Evolutionary conservation across 2,113 vertebrate species (phyloP).

Genomic region (Acanthisitta chloris): DNA sequence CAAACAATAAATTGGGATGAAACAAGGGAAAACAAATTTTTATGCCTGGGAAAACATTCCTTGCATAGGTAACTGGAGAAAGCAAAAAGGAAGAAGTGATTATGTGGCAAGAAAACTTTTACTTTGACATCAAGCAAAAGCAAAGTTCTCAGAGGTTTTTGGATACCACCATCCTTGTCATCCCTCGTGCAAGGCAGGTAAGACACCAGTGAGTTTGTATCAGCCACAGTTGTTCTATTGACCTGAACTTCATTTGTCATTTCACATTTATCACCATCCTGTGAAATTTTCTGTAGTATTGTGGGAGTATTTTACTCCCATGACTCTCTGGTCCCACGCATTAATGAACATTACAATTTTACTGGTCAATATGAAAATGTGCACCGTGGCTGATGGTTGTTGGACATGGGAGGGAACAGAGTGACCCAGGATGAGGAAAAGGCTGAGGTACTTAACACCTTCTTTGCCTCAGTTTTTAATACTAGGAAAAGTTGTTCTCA

Average conservation of each 20-base stretch:
- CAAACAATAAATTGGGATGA: not conserved
- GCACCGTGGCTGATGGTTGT: not conserved
- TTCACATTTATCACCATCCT: not conserved
- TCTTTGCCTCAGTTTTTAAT: too few species aligned
- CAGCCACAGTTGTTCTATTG: not conserved
- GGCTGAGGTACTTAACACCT: too few species aligned
- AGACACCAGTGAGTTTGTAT: not conserved
- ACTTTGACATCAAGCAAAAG: not conserved
- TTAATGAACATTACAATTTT: not conserved
- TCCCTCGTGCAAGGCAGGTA: not conserved
- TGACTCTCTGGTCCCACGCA: not conserved
- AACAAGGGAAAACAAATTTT: not conserved
- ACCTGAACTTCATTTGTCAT: not conserved
- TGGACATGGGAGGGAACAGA: too few species aligned
- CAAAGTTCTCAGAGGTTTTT: not conserved
- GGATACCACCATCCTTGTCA: not conserved
- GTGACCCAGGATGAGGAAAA: too few species aligned
- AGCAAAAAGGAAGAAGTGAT: not conserved
- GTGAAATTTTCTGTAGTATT: not conserved
- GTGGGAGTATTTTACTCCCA: not conserved
- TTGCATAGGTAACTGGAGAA: not conserved
- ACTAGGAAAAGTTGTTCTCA: too few species aligned
- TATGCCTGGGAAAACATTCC: not conserved
- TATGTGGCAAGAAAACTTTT: not conserved
- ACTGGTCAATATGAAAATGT: not conserved